Conservation (phyloP, 2,113 vertebrate genomes). For the Callipepla squamata region DNA sequence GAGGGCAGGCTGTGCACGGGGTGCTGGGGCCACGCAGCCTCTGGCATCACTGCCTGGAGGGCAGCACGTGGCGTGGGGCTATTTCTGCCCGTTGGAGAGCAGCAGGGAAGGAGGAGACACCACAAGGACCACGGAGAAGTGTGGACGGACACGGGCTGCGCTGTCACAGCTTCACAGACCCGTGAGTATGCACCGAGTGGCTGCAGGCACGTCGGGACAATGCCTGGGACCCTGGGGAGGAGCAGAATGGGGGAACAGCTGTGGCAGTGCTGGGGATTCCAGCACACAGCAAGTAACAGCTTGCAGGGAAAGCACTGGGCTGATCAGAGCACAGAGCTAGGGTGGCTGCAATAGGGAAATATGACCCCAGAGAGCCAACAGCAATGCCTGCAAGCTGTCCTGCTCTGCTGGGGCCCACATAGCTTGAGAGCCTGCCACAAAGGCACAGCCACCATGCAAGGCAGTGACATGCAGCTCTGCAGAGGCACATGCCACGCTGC, state of each 20-base stretch:
- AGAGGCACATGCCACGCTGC: neutral
- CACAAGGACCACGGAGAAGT: neutral
- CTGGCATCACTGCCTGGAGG: neutral
- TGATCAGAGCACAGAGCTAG: neutral
- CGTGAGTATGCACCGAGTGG: neutral
- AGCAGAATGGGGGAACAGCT: fast-evolving
- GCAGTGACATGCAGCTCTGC: neutral
- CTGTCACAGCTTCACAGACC: neutral
- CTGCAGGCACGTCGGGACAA: fast-evolving
- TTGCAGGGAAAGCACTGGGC: neutral
- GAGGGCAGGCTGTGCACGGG: fast-evolving
- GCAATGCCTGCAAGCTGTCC: neutral
- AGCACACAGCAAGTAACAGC: fast-evolving
- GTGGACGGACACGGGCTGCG: neutral
- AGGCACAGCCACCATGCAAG: neutral
- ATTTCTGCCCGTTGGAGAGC: neutral
- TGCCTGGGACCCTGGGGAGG: fast-evolving
- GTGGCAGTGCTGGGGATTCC: neutral
- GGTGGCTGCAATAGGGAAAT: neutral
- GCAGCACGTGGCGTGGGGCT: neutral
- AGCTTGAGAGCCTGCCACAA: fast-evolving
- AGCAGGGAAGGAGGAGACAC: neutral
- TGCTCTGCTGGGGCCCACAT: neutral
- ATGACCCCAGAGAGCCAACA: neutral
- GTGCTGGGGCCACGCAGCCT: fast-evolving